phyloP scores from a whole-genome alignment of 2,113 vertebrate genomes.

The Mellivora capensis region DNA sequence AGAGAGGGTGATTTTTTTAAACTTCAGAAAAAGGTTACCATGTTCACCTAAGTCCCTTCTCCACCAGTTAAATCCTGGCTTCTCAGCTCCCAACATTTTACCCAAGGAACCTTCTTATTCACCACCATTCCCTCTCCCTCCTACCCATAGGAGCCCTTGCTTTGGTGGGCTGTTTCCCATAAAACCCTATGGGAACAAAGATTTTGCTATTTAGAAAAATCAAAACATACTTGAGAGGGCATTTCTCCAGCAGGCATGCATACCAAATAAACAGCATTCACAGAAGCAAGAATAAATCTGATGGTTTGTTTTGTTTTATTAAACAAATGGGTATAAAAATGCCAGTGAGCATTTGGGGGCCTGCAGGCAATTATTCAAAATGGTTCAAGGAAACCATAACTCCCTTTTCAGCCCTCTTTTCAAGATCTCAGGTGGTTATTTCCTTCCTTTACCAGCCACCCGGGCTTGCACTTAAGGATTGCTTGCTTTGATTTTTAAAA shows the following conservation, averaged over 20 bases:
- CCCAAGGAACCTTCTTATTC: background rate
- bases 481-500: background rate
- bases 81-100: background rate
- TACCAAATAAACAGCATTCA: background rate
- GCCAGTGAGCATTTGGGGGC: background rate
- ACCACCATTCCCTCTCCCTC: background rate
- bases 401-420: background rate
- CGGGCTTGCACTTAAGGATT: background rate
- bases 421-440: background rate
- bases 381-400: background rate
- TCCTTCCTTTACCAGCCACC: background rate
- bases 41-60: background rate
- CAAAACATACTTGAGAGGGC: background rate
- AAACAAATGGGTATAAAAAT: background rate
- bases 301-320: background rate
- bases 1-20: background rate
- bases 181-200: background rate
- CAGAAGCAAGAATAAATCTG: background rate
- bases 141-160: background rate
- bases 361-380: background rate
- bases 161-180: background rate
- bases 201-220: conserved; percentile 4
- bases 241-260: background rate
- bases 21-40: background rate
- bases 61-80: background rate